Evolutionary conservation across 1,140 invertebrate species (phyloP).

Genomic region (Neomicropteryx cornuta): DNA sequence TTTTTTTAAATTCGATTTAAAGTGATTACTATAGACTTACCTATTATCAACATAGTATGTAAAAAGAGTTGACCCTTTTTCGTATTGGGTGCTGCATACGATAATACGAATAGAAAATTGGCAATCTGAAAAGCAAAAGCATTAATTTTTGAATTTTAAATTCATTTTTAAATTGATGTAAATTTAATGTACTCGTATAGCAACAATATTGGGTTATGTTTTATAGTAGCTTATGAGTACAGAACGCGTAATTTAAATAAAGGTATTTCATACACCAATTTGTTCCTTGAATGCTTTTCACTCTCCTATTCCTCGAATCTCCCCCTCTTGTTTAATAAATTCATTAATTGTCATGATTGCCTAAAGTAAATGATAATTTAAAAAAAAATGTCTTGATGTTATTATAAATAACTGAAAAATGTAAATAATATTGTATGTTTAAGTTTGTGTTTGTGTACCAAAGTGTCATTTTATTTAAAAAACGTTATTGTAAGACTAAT

Average conservation of each 20-base stretch:
- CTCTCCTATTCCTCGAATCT: not conserved
- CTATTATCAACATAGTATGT: conserved; percentile 66
- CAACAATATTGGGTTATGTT: no score
- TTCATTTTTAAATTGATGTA: not conserved
- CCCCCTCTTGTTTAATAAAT: not conserved
- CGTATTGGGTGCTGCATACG: conserved; percentile 65
- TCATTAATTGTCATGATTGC: not conserved
- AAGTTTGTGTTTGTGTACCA: no score
- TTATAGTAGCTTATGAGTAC: not conserved
- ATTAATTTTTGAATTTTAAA: conserved; percentile 7
- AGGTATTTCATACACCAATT: conserved; percentile 1
- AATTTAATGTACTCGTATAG: not conserved
- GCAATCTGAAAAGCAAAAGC: conserved; percentile 50
- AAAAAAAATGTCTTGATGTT: no score
- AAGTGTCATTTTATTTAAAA: no score
- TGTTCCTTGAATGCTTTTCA: not conserved
- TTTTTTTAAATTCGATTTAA: conserved; percentile 4
- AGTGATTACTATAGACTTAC: conserved; percentile 34
- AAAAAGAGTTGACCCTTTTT: conserved; percentile 70
- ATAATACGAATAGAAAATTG: conserved; percentile 63
- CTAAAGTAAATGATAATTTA: no score
- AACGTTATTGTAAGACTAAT: no score
- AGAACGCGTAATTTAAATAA: conserved; percentile 9
- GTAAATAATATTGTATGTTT: no score
- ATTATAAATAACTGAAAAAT: no score